These are phyloP conservation scores for Intellagama lesueurii DNA, from an alignment of 2,797 vertebrate genomes.

Conservation along the genomic window DNA sequence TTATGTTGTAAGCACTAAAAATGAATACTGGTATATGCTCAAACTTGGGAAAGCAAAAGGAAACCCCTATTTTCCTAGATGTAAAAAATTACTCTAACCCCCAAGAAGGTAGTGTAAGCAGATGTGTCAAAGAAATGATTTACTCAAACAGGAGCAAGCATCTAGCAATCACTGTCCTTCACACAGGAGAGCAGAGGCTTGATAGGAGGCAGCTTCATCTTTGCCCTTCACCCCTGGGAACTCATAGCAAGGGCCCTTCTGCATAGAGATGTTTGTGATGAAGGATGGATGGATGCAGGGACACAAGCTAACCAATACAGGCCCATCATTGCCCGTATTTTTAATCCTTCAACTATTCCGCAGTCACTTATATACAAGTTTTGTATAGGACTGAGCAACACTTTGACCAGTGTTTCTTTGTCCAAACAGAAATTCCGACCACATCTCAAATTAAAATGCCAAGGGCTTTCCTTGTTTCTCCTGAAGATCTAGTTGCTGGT, in stretches of 20 bases:
- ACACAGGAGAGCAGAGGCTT: not conserved
- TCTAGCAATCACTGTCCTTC: not conserved
- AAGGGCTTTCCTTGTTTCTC: not conserved
- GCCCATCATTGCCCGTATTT: not conserved
- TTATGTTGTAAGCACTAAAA: not conserved
- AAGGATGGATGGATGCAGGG: conserved; percentile 37
- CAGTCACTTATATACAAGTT: conserved; percentile 34
- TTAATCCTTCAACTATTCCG: not conserved
- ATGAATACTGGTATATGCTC: not conserved
- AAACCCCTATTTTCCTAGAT: conserved; percentile 2
- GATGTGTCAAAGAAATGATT: not conserved
- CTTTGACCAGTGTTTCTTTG: conserved; percentile 29
- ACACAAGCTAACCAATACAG: conserved; percentile 43
- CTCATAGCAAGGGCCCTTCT: not conserved
- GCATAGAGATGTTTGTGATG: conserved; percentile 57
- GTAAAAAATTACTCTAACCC: not conserved
- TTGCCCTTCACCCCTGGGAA: not conserved
- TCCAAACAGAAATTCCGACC: conserved; percentile 23
- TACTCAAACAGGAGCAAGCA: not conserved
- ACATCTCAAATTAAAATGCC: not conserved
- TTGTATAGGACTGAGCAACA: not conserved
- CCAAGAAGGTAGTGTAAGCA: not conserved
- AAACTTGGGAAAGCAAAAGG: not conserved
- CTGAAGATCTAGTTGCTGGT: not conserved
- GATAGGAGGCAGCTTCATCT: not conserved